phyloP scores from a whole-genome alignment of 2,113 vertebrate genomes.

The Corythornis madagascariensis region DNA sequence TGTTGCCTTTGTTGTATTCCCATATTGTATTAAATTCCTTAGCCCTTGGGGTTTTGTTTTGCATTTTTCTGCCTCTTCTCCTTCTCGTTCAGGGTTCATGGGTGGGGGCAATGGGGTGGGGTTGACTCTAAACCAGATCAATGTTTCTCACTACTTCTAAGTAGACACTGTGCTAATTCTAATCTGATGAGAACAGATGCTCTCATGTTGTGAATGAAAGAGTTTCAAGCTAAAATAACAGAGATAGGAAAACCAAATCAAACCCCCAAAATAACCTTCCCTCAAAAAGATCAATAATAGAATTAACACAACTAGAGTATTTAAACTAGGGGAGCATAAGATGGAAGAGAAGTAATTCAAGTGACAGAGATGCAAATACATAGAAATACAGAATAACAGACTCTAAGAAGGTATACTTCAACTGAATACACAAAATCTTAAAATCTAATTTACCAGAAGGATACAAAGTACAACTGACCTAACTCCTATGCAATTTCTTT shows the following conservation, averaged over 20 bases:
- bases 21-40: too few relatives aligned
- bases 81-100: too few relatives aligned
- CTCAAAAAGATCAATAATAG: slow-evolving; percentile 9
- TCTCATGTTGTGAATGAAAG: neutral
- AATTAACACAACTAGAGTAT: slow-evolving; percentile 15
- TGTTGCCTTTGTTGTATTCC: too few relatives aligned
- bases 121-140: neutral
- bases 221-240: slow-evolving; percentile 6
- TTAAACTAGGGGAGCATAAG: slow-evolving; percentile 11
- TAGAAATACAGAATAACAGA: neutral
- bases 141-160: neutral
- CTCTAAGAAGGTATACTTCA: neutral
- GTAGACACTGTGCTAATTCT: neutral
- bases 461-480: neutral
- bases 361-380: slow-evolving; percentile 7
- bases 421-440: slow-evolving; percentile 16
- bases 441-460: neutral
- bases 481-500: neutral
- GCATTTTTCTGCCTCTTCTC: too few relatives aligned
- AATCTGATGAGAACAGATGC: neutral
- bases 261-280: neutral
- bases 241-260: neutral
- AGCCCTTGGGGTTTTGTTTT: too few relatives aligned
- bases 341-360: neutral
- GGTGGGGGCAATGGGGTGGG: too few relatives aligned